Base-by-base conservation (phyloP, 2,113 vertebrate species). In the Lampris incognitus region DNA sequence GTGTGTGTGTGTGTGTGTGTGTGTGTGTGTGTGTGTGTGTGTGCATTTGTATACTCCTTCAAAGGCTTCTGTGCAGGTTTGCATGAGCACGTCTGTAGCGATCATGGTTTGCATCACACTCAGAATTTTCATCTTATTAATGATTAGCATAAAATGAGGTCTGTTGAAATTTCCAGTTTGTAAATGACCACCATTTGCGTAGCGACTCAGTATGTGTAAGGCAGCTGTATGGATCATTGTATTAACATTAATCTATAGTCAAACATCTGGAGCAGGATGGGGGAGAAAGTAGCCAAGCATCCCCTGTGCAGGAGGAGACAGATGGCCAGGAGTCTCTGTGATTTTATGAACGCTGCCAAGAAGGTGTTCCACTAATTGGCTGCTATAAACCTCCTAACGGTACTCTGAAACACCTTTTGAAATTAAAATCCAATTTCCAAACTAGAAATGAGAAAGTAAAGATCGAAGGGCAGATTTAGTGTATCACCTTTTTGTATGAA, bases 261-360 rank as follows among this genome's bases (percentile, higher is more conserved):
- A 93, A 96, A 95, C 95, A 95, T 92, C 94, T 95, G 95, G 93
- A 94, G 90, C 75, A 40, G 81, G 6, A 80, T 1, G 66, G 83
- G 76, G 78, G 85, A 58, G 57, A 8, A 49, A 86, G 85, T 92
- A 73, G 69, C 92, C 54, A 91, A 93, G 88, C 83, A 84, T 56
- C 79, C 72, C 70, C 60, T 38, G 60, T 74, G 54, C 66, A 75
- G 69, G 9, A 5, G n/a, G 36, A 76, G 68, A 78, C 84, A 82
- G 76, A 82, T 85, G 76, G 79, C 36, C 4, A 38, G 46, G 60
- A 68, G 44, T 42, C 36, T 60, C 65, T 62, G 56, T 75, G 79
- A 51, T 67, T 63, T 77, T 70, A 61, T 37, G 46, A 63, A 63
- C 49, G 46, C 69, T 61, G 39, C 40, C 13, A 6, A 59, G 36